A percentile compares a stretch with the other conserved stretches of the same genome.
phyloP scores from a whole-genome alignment of 2,113 vertebrate genomes.

The Microtus richardsoni region DNA sequence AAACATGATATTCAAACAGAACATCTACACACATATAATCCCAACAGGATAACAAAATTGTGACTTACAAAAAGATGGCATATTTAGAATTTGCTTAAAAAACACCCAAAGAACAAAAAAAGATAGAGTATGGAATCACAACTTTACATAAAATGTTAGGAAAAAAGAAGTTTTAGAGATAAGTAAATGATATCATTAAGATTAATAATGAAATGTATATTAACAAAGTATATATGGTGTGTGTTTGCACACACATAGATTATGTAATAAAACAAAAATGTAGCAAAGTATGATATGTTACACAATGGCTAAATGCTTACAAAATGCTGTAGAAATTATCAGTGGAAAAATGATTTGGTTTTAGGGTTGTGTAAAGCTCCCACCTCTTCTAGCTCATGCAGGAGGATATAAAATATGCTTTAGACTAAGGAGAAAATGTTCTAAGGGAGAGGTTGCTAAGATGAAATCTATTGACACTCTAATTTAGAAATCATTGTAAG shows the following conservation, averaged over 20 bases:
- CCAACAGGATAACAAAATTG: not conserved
- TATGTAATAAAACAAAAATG: not conserved
- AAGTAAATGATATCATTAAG: not conserved
- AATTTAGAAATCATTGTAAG: not conserved
- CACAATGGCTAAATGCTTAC: not conserved
- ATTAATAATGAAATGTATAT: not conserved
- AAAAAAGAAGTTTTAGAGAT: not conserved
- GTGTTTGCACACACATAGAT: too few species aligned
- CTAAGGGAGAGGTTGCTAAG: not conserved
- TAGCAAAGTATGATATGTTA: not conserved
- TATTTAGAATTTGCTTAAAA: not conserved
- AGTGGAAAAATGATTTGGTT: not conserved
- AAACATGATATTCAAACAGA: not conserved
- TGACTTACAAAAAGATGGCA: not conserved
- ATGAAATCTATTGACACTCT: not conserved
- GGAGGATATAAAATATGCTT: not conserved
- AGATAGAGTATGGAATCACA: too few species aligned
- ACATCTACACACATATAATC: not conserved
- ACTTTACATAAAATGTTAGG: not conserved
- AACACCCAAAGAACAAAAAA: not conserved
- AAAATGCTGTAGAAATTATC: not conserved
- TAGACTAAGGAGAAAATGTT: not conserved
- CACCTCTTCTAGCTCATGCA: not conserved
- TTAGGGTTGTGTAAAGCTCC: not conserved
- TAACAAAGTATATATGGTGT: not conserved